These are phyloP conservation scores for Unio delphinus DNA, from an alignment of 2,888 invertebrate genomes.

Conservation along the genomic window DNA sequence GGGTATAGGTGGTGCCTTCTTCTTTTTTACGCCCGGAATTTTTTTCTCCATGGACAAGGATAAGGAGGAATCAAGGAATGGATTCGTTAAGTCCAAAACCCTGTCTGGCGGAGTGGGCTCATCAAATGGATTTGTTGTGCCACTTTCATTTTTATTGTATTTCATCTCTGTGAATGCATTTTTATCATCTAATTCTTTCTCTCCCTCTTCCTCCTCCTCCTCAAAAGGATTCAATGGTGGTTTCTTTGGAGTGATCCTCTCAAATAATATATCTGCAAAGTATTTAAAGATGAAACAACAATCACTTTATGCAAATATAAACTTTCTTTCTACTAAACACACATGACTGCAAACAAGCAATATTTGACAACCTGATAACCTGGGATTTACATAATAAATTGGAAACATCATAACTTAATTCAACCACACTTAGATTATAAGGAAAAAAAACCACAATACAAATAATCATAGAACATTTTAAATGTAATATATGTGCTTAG, in stretches of 20 bases:
- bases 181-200: conserved; percentile 21
- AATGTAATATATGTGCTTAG: too few species aligned
- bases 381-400: too few species aligned
- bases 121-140: conserved; percentile 22
- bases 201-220: conserved; percentile 44
- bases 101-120: conserved; percentile 10
- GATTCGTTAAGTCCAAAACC: conserved; percentile 19
- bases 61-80: conserved; percentile 6
- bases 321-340: background rate
- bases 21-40: conserved; percentile 14
- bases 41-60: too few species aligned
- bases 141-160: conserved; percentile 6
- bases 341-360: background rate
- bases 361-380: too few species aligned
- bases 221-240: conserved; percentile 52
- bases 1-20: conserved; percentile 19
- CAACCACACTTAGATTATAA: conserved; percentile 5
- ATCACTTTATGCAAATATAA: background rate
- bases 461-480: background rate
- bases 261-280: conserved; percentile 33
- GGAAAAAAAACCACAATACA: conserved; percentile 4
- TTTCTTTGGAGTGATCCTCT: conserved; percentile 31
- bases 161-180: conserved; percentile 39
- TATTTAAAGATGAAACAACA: conserved; percentile 4
- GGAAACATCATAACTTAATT: background rate